Percentiles rank a stretch among this genome's conserved stretches.
Evolutionary conservation across 2,797 vertebrate genomes (phyloP).

Genomic region (Loriculus beryllinus): DNA sequence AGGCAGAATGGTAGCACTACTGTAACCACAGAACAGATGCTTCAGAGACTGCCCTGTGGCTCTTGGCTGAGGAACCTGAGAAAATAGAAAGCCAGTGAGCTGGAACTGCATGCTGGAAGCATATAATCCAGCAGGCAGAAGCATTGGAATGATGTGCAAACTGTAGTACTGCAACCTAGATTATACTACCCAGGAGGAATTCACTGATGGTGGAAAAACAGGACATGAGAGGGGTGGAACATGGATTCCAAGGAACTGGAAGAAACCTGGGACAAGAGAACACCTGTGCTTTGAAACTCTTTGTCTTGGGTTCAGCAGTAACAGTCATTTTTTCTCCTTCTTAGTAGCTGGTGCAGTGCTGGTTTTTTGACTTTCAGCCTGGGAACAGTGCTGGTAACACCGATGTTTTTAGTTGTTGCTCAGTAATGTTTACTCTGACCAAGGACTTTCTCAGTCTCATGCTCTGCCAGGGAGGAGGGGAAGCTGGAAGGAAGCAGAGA

Average conservation of each 20-base stretch:
- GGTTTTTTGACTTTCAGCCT: not conserved
- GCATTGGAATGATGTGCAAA: not conserved
- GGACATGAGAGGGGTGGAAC: not conserved
- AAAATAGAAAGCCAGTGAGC: not conserved
- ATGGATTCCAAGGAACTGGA: not conserved
- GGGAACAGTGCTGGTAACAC: not conserved
- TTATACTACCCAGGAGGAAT: not conserved
- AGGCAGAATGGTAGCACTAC: not conserved
- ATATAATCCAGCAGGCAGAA: rapidly evolving
- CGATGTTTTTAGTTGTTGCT: not conserved
- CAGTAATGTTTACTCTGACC: not conserved
- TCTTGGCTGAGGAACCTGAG: not conserved
- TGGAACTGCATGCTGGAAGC: rapidly evolving
- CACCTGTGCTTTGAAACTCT: not conserved
- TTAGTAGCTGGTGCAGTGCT: not conserved
- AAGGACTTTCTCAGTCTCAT: not conserved
- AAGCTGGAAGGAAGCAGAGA: not conserved
- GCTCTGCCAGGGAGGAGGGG: not conserved
- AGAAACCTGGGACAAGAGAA: not conserved
- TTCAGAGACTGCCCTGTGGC: not conserved
- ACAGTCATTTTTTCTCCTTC: too few species aligned
- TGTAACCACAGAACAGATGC: not conserved
- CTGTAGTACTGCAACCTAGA: not conserved
- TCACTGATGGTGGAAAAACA: not conserved
- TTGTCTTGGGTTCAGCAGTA: too few species aligned